These are phyloP conservation scores for Euplagia quadripunctaria DNA, from an alignment of 2,888 invertebrate genomes.

Conservation along the genomic window DNA sequence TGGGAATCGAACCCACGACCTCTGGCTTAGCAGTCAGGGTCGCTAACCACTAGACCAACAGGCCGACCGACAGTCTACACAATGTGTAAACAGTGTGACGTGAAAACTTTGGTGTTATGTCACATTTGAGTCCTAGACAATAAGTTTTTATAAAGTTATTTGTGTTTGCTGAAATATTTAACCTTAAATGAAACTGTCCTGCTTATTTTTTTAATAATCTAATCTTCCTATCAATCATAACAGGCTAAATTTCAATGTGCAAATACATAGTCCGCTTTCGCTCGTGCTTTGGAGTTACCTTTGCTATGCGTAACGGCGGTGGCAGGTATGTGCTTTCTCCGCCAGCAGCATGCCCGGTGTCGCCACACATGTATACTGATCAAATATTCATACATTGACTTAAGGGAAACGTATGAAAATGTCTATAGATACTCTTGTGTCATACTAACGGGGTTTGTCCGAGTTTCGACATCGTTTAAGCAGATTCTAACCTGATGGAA, in stretches of 20 bases:
- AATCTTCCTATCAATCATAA: not conserved
- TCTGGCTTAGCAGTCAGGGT: too few species aligned
- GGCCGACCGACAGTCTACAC: too few species aligned
- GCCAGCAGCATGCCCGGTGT: constrained; percentile 54
- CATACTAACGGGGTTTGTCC: constrained; percentile 13
- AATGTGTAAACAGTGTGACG: too few species aligned
- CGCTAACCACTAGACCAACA: too few species aligned
- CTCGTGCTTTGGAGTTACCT: constrained; percentile 35
- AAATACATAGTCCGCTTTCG: constrained; percentile 44
- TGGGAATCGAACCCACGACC: too few species aligned
- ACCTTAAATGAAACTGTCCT: too few species aligned
- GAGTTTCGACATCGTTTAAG: constrained; percentile 19
- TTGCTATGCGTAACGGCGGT: constrained; percentile 51
- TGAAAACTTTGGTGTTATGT: too few species aligned
- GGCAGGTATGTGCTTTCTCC: constrained; percentile 67
- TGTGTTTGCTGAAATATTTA: too few species aligned
- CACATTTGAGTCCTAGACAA: too few species aligned
- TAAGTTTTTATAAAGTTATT: too few species aligned
- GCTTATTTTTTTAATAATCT: too few species aligned
- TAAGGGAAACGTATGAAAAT: constrained; percentile 46
- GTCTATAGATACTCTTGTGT: constrained; percentile 16
- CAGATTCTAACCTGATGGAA: constrained; percentile 17
- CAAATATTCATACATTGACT: constrained; percentile 62
- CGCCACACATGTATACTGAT: constrained; percentile 58
- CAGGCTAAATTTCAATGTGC: not conserved